These are phyloP conservation scores for Phaedon cochleariae DNA, from an alignment of 2,888 invertebrate genomes.

Conservation along the genomic window DNA sequence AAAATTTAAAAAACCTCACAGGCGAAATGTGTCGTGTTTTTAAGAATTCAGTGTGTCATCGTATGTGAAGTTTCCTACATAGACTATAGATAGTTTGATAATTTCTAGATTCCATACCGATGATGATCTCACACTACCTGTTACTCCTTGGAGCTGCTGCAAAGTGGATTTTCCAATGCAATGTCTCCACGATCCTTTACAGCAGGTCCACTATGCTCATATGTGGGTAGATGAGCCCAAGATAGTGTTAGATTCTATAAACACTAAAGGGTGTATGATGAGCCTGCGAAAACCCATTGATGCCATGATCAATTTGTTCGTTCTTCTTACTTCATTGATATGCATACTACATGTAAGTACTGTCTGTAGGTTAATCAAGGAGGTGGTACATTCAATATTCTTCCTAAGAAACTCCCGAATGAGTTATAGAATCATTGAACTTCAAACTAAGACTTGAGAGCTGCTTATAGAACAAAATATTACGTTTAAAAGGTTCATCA, in stretches of 20 bases:
- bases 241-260: constrained; percentile 54
- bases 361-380: background rate
- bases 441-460: too few species aligned
- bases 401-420: too few species aligned
- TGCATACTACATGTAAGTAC: constrained; percentile 35
- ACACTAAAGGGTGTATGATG: constrained; percentile 58
- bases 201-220: constrained; percentile 59
- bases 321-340: constrained; percentile 29
- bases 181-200: constrained; percentile 71
- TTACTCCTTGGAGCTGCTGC: constrained; percentile 71
- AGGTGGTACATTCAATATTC: too few species aligned
- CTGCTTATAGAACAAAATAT: too few species aligned
- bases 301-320: constrained; percentile 39
- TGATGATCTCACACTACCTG: constrained; percentile 56
- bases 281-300: constrained; percentile 52
- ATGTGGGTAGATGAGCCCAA: constrained; percentile 57
- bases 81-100: background rate
- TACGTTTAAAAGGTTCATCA: too few species aligned
- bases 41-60: too few species aligned
- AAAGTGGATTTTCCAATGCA: constrained; percentile 67
- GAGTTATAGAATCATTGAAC: too few species aligned
- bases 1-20: too few species aligned
- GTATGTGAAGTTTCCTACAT: too few species aligned
- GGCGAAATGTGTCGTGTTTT: too few species aligned
- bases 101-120: constrained; percentile 42